These are phyloP conservation scores for Caenorhabditis briggsae DNA, from an alignment of 1,140 invertebrate species.

Conservation along the genomic window DNA sequence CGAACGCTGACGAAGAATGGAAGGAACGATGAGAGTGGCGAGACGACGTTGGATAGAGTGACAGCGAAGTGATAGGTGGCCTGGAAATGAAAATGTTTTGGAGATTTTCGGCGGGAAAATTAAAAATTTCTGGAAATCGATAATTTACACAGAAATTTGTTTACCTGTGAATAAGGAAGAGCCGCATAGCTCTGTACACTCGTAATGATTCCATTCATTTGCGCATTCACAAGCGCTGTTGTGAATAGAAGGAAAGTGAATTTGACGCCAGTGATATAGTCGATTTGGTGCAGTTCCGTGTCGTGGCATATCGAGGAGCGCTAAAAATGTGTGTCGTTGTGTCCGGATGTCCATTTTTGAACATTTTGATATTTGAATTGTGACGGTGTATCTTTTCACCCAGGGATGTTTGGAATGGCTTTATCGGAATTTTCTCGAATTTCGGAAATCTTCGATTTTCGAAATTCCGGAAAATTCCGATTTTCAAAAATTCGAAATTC, in stretches of 20 bases:
- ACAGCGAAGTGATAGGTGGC: conserved; percentile 87
- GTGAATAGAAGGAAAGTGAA: conserved; percentile 59
- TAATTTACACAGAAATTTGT: too few species aligned
- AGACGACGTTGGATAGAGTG: conserved; percentile 86
- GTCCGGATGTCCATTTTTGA: too few species aligned
- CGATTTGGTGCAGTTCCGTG: neutral
- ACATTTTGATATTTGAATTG: too few species aligned
- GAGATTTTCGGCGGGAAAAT: neutral
- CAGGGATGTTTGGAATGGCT: too few species aligned
- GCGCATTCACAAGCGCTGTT: conserved; percentile 71
- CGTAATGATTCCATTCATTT: conserved; percentile 81
- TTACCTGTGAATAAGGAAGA: conserved; percentile 86
- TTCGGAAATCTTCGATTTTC: too few species aligned
- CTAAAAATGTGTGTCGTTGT: neutral
- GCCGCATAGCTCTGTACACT: conserved; percentile 90
- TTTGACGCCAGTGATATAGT: conserved; percentile 35
- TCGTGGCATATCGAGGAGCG: conserved; percentile 20
- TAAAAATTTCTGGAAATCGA: too few species aligned
- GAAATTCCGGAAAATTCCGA: too few species aligned
- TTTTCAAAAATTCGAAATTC: too few species aligned
- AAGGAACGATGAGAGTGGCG: conserved; percentile 86
- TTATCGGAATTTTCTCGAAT: too few species aligned
- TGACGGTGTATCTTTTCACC: too few species aligned
- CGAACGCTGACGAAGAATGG: conserved; percentile 84
- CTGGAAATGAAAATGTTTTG: conserved; percentile 56